phyloP scores from a whole-genome alignment of 2,113 vertebrate genomes.

The Hippocampus mohnikei region DNA sequence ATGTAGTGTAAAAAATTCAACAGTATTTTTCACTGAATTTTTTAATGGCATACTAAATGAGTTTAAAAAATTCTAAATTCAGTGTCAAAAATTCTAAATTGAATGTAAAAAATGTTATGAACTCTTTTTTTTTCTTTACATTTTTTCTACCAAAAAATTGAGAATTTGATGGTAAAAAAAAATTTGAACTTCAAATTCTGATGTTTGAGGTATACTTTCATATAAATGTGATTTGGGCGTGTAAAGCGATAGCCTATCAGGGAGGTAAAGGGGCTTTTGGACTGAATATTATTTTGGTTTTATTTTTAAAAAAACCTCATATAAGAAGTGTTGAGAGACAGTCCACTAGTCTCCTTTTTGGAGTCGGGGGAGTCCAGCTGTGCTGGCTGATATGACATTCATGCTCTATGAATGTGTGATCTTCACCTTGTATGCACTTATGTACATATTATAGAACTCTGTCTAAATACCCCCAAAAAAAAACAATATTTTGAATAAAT shows the following conservation, averaged over 20 bases:
- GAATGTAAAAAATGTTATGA: too few relatives aligned
- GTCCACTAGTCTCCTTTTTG: conserved; percentile 52
- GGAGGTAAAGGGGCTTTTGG: conserved; percentile 69
- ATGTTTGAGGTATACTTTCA: too few relatives aligned
- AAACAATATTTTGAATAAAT: conserved; percentile 85
- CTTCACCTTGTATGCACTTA: conserved; percentile 97
- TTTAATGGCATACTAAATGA: conserved; percentile 3
- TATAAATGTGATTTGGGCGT: conserved; percentile 70
- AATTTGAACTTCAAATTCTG: too few relatives aligned
- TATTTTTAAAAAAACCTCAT: not conserved
- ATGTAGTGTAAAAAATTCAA: too few relatives aligned
- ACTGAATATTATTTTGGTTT: conserved; percentile 32
- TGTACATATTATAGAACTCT: conserved; percentile 86
- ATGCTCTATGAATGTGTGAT: conserved; percentile 88
- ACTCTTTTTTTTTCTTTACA: conserved; percentile 30
- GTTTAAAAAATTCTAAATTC: conserved; percentile 72
- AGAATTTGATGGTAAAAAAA: conserved; percentile 53
- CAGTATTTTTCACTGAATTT: too few relatives aligned
- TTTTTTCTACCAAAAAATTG: too few relatives aligned
- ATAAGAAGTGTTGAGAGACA: not conserved
- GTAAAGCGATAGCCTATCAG: conserved; percentile 75
- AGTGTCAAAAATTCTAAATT: too few relatives aligned
- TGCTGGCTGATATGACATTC: conserved; percentile 85
- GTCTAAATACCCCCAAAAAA: conserved; percentile 78
- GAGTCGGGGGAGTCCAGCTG: conserved; percentile 65